Base-by-base conservation (phyloP, 1,140 invertebrate species). In the Portunus trituberculatus region DNA sequence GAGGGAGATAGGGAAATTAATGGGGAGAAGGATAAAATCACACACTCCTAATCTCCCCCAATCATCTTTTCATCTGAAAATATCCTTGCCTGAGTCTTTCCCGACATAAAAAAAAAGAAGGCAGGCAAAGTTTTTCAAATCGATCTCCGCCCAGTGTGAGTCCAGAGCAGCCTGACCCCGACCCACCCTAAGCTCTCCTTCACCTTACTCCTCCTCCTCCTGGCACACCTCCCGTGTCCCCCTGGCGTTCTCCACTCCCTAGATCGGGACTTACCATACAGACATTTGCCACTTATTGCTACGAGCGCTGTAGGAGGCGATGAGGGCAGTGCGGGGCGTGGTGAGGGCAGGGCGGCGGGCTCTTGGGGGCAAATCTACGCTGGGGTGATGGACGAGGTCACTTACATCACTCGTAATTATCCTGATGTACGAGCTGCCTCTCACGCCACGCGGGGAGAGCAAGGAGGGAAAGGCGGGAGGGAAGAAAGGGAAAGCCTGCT, bases 391-490 rank as follows among this genome's bases (percentile, higher is more conserved):
- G 67, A 76, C 67, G 67, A 76, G 67, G 67, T 76, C 67, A 76
- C 67, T 76, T 76, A n/a, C 67, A 76, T 76, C 67, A 76, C 67
- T 25, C 67, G 67, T 76, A n/a, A 76, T 76, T 76, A 76, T 76
- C 16, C 20, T 76, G 67, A 76, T 76, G 67, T 7, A 76, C 25
- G 67, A 76, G 20, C 67, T n/a, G 67, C 67, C 67, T n/a, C 67
- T 25, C 67, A 76, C 67, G 67, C 67, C 67, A 76, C 6, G 12
- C 16, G 20, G 25, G 67, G 67, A n/a, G 20, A n/a, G 20, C 10
- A 59, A 20, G 52, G 52, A 59, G 16, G 52, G 52, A 59, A 59
- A 59, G 67, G 67, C 25, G 67, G 67, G 16, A 20, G 52, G 52
- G 16, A 59, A 59, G 52, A 59, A 12, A 20, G 52, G 12, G 52